Conservation (phyloP, 2,888 invertebrate species). For the Heliconius hortense region DNA sequence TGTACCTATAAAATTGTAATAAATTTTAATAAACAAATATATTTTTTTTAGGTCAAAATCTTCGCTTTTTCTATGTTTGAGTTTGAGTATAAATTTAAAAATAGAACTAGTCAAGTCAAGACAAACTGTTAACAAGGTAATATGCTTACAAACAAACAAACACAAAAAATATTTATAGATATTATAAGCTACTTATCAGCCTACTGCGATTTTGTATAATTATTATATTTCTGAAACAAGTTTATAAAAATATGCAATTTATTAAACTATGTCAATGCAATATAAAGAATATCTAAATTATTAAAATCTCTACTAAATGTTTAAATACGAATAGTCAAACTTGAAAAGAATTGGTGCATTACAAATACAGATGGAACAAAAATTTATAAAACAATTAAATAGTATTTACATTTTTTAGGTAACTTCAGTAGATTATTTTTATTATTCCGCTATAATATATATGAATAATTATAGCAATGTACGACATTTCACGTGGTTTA, state of each 20-base stretch:
- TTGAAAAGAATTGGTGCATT: not conserved
- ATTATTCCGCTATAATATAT: not conserved
- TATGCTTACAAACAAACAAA: not conserved
- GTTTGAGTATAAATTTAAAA: not conserved
- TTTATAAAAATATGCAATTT: no score
- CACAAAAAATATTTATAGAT: no score
- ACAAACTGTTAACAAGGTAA: not conserved
- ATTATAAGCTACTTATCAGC: no score
- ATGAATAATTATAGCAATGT: not conserved
- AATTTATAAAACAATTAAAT: not conserved
- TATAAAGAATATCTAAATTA: not conserved
- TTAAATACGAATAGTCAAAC: not conserved
- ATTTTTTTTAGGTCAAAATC: not conserved
- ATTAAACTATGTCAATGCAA: not conserved
- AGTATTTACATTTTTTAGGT: not conserved
- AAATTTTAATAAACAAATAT: not conserved
- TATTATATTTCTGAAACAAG: no score
- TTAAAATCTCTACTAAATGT: not conserved
- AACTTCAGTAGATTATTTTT: not conserved
- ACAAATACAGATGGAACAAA: not conserved
- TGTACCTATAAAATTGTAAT: not conserved
- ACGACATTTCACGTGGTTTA: slow-evolving; percentile 27
- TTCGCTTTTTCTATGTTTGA: not conserved
- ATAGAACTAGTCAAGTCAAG: not conserved
- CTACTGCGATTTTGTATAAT: no score